Percentiles rank a stretch among this genome's conserved stretches.
Conservation (phyloP, 2,113 vertebrate species). For the Pachypanchax playfairii region DNA sequence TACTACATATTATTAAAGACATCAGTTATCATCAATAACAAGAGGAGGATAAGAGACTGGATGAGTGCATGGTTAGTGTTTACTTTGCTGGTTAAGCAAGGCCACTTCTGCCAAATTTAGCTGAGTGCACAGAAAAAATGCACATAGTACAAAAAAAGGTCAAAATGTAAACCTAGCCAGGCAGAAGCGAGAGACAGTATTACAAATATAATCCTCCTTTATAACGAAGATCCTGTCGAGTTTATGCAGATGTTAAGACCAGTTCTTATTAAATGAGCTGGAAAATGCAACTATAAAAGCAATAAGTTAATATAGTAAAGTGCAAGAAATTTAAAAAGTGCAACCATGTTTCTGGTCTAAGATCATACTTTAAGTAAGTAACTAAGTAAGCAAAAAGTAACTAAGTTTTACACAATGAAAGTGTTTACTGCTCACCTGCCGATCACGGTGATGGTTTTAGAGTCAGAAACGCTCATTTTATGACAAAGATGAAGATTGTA, state of each 20-base stretch:
- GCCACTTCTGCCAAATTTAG: conserved; percentile 9
- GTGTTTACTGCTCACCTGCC: conserved; percentile 73
- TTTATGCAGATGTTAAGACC: too few species aligned
- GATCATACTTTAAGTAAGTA: too few species aligned
- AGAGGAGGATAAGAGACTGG: neutral
- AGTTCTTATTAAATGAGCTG: too few species aligned
- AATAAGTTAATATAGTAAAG: too few species aligned
- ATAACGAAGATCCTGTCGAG: neutral
- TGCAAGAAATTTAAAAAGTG: too few species aligned
- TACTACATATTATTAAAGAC: neutral
- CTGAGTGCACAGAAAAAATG: conserved; percentile 7
- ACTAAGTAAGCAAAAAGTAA: too few species aligned
- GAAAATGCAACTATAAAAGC: too few species aligned
- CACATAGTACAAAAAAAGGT: conserved; percentile 13
- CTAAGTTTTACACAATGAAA: neutral
- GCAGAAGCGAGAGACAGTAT: neutral
- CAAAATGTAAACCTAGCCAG: conserved; percentile 9
- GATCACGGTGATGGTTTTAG: conserved; percentile 70
- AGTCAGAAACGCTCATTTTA: conserved; percentile 55
- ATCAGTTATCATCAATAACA: neutral
- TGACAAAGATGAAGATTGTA: too few species aligned
- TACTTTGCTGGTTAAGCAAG: conserved; percentile 25
- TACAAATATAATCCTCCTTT: neutral
- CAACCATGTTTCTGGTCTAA: too few species aligned
- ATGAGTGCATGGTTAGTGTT: conserved; percentile 3